Base-by-base conservation (phyloP, 1,140 invertebrate genomes). In the Bombus fervidus region DNA sequence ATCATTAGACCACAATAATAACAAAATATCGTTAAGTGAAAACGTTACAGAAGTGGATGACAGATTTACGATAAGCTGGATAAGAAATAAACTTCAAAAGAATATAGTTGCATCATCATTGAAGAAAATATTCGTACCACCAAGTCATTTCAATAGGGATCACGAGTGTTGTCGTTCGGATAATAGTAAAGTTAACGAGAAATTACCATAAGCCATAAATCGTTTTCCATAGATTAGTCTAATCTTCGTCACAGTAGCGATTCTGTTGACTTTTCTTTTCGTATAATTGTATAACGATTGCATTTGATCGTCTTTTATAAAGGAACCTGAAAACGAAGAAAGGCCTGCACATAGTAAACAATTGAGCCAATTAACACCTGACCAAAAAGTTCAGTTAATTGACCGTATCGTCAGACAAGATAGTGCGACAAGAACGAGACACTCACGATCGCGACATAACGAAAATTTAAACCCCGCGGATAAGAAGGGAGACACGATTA, bases 261-360 rank as follows among this genome's bases (percentile, higher is more conserved):
- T 34, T 31, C 25, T n/a, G 18, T 31, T 43, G 25, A 41, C n/a
- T 31, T 25, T 57, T 64, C 39, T 22, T 41, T 39, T 59, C 28
- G 0, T 64, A 57, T 28, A 34, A 62, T 64, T 74, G 22, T 66
- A 31, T 71, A 68, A 25, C 34, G 28, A 74, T n/a, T 78, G 34
- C 59, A 81, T 87, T 80, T 53, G 74, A 41, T 80, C 47, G 53
- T 84, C 41, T 86, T 90, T 85, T 76, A 69, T 86, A 62, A 69
- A 95, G 95, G 94, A 95, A 88, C 86, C 92, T 13, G 95, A 95
- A 79, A 90, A 89, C 47, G 93, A 94, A 41, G 95, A 95, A 75
- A 89, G 89, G 34, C 92, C 93, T 1, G 85, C 87, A 31, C 93
- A 91, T 91, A 88, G 92, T 47, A 95, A 94, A 82, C 92, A 95